These are phyloP conservation scores for Acrocyrtus sp. DNA, from an alignment of 2,888 invertebrate species.

Conservation along the genomic window DNA sequence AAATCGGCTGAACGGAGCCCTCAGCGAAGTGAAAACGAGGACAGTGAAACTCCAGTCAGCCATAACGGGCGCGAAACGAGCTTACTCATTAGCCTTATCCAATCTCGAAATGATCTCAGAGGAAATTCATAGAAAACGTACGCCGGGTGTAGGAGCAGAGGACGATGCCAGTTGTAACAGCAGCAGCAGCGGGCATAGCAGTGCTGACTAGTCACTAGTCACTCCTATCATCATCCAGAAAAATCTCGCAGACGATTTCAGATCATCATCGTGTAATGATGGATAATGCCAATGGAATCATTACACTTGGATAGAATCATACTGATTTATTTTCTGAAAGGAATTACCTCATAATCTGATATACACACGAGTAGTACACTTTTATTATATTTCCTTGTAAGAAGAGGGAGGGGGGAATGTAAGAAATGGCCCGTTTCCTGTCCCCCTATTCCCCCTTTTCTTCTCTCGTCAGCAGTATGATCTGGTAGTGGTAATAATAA, in stretches of 20 bases:
- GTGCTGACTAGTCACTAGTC: slow-evolving; percentile 69
- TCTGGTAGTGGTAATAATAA: too few species aligned
- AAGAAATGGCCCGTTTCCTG: background rate
- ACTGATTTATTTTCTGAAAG: background rate
- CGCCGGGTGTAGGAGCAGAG: slow-evolving; percentile 70
- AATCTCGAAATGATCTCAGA: slow-evolving; percentile 91
- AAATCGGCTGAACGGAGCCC: slow-evolving; percentile 83
- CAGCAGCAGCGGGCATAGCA: slow-evolving; percentile 81
- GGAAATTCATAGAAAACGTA: slow-evolving; percentile 81
- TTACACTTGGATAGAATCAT: background rate
- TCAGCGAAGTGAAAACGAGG: slow-evolving; percentile 85
- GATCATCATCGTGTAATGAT: background rate
- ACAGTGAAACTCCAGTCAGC: slow-evolving; percentile 84
- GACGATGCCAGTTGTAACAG: slow-evolving; percentile 70
- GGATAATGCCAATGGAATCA: background rate
- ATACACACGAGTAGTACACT: too few species aligned
- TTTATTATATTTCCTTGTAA: background rate
- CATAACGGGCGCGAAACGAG: slow-evolving; percentile 81
- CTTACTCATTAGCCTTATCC: slow-evolving; percentile 84
- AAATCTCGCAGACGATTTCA: background rate
- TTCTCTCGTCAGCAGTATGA: too few species aligned
- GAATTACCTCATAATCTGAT: too few species aligned
- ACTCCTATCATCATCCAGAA: background rate
- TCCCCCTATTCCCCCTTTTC: background rate
- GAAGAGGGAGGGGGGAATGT: background rate